Conservation (phyloP, 37 sponge, comb jelly and placozoan genomes). For the Halisarca cf. caerulea region DNA sequence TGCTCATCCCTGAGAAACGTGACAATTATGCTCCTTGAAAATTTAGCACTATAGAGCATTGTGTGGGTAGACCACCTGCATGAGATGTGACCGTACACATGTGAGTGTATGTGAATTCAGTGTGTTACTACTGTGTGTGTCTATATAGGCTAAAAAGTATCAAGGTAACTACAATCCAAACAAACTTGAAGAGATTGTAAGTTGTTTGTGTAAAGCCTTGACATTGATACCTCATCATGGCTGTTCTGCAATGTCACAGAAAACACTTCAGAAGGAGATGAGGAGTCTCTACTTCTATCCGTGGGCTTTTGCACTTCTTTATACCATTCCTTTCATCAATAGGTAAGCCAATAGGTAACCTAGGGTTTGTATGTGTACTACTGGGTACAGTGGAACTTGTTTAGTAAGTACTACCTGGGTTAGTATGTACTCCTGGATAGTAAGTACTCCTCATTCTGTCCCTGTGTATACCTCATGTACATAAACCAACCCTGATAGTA, state of each 20-base stretch:
- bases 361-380: neutral
- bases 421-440: too few species aligned
- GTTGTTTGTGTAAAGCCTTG: too few species aligned
- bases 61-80: too few species aligned
- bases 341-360: neutral
- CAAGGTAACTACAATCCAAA: neutral
- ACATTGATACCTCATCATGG: too few species aligned
- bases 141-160: neutral
- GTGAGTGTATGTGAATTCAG: neutral
- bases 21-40: too few species aligned
- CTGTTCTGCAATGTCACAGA: neutral
- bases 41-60: too few species aligned
- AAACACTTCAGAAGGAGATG: neutral
- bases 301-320: conserved; percentile 17
- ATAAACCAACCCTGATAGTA: too few species aligned
- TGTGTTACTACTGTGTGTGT: neutral
- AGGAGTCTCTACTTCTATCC: conserved; percentile 14
- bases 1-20: too few species aligned
- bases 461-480: too few species aligned
- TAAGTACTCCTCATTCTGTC: too few species aligned
- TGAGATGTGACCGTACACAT: neutral
- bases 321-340: conserved; percentile 7
- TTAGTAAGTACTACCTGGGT: too few species aligned
- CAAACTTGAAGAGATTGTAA: neutral
- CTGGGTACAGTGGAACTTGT: too few species aligned